phyloP scores from a whole-genome alignment of 2,797 vertebrate genomes.

The Hydrophis major region DNA sequence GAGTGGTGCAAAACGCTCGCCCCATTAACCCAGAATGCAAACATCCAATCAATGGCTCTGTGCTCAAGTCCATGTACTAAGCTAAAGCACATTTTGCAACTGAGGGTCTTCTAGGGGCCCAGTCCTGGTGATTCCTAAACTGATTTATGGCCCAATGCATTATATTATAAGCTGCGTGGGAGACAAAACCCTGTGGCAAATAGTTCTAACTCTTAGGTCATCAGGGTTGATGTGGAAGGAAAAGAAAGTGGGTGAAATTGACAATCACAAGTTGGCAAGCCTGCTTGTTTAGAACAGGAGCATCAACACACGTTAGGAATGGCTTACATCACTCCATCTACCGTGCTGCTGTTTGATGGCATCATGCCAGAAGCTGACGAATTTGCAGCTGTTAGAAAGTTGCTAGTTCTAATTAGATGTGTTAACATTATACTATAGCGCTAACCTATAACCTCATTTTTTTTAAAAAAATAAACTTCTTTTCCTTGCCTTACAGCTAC shows the following conservation, averaged over 20 bases:
- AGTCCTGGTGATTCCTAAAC: background rate
- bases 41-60: background rate
- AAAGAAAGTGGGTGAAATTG: background rate
- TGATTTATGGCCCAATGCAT: background rate
- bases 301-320: background rate
- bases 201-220: background rate
- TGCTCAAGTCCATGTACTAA: background rate
- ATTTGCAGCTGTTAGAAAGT: background rate
- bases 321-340: background rate
- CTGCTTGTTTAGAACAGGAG: background rate
- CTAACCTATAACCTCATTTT: background rate
- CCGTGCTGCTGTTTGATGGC: background rate
- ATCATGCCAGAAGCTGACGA: background rate
- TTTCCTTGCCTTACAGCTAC: background rate
- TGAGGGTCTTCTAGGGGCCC: background rate
- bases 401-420: background rate
- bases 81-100: background rate
- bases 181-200: background rate
- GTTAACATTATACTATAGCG: background rate
- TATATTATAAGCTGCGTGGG: background rate
- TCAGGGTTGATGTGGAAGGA: background rate
- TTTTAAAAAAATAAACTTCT: background rate
- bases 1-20: background rate
- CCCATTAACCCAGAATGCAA: background rate
- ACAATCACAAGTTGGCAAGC: background rate